These are phyloP conservation scores for Cartodere bifasciata DNA, from an alignment of 2,888 invertebrate genomes.

Conservation along the genomic window DNA sequence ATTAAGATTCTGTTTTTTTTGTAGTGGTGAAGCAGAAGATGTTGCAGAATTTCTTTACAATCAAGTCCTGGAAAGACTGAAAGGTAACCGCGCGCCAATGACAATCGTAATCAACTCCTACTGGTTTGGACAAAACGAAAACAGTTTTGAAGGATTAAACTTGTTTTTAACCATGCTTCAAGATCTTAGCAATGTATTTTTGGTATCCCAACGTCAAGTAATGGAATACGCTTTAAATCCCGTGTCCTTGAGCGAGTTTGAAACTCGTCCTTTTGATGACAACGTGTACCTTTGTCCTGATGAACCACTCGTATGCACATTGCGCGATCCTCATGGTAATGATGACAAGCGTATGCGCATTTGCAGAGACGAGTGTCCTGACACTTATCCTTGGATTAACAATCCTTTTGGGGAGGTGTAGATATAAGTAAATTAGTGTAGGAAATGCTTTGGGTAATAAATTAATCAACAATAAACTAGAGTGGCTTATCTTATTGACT, in stretches of 20 bases:
- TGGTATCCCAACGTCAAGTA: constrained; percentile 33
- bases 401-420: no score
- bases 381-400: constrained; percentile 34
- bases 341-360: no score
- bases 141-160: constrained; percentile 23
- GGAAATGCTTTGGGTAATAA: no score
- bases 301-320: no score
- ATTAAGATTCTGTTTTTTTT: constrained; percentile 17
- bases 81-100: constrained; percentile 35
- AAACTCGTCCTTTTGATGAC: no score
- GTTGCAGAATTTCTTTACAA: constrained; percentile 33
- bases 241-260: constrained; percentile 22
- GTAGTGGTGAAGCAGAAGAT: constrained; percentile 25
- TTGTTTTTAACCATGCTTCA: constrained; percentile 30
- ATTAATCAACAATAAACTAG: no score
- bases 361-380: no score
- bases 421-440: no score
- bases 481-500: no score
- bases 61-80: constrained; percentile 35
- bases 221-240: constrained; percentile 36
- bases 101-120: constrained; percentile 37
- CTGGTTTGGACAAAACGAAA: constrained; percentile 32
- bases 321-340: no score
- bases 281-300: no score
- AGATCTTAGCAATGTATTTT: constrained; percentile 29